Conservation (phyloP, 2,113 vertebrate species). For the Rattus norvegicus region DNA sequence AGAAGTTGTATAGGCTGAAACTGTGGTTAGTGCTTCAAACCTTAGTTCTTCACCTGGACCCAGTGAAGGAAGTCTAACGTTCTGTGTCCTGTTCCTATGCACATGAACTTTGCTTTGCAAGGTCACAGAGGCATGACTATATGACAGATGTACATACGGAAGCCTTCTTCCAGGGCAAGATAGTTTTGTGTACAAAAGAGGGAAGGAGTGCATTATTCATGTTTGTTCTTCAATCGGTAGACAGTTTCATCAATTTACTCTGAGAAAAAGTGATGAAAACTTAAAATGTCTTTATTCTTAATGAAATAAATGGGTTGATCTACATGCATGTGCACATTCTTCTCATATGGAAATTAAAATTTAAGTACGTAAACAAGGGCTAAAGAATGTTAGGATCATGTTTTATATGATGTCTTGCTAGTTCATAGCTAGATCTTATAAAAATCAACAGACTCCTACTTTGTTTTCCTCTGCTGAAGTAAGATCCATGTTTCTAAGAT, state of each 20-base stretch:
- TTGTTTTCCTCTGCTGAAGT: constrained; percentile 33
- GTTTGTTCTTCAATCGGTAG: not conserved
- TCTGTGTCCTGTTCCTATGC: not conserved
- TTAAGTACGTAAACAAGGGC: not conserved
- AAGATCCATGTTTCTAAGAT: not conserved
- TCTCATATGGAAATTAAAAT: constrained; percentile 26
- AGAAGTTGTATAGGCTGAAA: not conserved
- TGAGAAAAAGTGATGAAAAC: constrained; percentile 10
- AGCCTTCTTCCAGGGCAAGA: not conserved
- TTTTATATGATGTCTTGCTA: constrained; percentile 1
- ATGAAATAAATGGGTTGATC: not conserved
- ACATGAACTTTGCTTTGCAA: not conserved
- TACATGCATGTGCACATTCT: not conserved
- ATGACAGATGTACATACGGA: not conserved
- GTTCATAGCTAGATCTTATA: not conserved
- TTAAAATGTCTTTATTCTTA: not conserved
- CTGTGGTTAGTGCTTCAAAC: too few relatives aligned
- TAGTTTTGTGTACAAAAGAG: not conserved
- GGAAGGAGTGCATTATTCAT: not conserved
- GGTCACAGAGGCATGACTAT: not conserved
- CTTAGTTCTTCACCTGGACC: not conserved
- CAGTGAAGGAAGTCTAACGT: not conserved
- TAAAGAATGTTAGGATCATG: not conserved
- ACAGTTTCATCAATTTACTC: not conserved
- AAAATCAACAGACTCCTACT: not conserved